A percentile compares a stretch with the other conserved stretches of the same genome.
Conservation (phyloP, 2,797 vertebrate species). For the Agapornis canus region DNA sequence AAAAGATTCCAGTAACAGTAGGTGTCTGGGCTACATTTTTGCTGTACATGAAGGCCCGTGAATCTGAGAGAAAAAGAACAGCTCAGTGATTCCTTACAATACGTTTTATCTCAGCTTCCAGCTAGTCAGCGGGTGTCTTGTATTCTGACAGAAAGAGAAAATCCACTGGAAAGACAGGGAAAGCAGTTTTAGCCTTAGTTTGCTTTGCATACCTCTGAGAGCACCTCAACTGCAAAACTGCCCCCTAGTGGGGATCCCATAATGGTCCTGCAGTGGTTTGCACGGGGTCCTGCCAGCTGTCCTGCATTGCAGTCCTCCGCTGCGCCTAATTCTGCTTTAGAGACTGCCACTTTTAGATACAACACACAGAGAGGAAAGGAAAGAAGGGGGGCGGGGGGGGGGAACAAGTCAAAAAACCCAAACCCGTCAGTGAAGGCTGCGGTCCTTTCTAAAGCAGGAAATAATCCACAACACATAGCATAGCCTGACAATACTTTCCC, state of each 20-base stretch:
- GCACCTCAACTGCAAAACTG: background rate
- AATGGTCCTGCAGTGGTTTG: background rate
- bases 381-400: too few species aligned
- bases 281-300: background rate
- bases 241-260: background rate
- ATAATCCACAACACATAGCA: background rate
- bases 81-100: background rate
- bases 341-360: background rate
- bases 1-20: background rate
- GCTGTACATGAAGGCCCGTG: background rate
- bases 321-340: background rate
- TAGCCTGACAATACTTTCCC: background rate
- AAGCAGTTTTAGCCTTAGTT: accelerated
- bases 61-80: background rate
- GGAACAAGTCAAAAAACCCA: too few species aligned
- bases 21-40: background rate
- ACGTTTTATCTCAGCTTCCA: background rate
- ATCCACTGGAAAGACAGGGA: background rate
- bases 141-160: background rate
- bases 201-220: accelerated
- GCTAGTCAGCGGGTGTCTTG: background rate
- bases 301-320: background rate
- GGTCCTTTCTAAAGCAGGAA: background rate
- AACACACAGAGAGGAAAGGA: background rate
- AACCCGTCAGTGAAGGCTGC: background rate